A percentile compares a stretch with the other conserved stretches of the same genome.
phyloP scores from a whole-genome alignment of 2,113 vertebrate genomes.

The Bos indicus region DNA sequence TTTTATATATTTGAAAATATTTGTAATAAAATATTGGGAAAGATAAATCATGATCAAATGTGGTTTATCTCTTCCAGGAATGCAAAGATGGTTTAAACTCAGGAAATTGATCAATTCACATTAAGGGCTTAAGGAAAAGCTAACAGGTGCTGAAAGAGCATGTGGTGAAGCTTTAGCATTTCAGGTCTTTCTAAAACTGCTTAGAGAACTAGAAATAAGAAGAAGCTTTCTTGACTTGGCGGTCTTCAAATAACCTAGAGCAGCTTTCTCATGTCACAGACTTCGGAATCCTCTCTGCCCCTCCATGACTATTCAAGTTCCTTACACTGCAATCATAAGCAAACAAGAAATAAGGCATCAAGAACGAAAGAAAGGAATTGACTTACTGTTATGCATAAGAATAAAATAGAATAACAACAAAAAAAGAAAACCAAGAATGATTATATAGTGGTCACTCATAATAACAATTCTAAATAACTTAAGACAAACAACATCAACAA shows the following conservation, averaged over 20 bases:
- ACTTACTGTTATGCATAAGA: neutral
- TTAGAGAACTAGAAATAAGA: neutral
- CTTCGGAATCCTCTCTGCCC: accelerated
- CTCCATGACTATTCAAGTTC: accelerated
- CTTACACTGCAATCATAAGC: accelerated
- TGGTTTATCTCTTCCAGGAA: neutral
- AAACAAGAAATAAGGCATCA: neutral
- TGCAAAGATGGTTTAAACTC: neutral
- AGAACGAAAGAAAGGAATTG: neutral
- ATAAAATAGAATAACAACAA: neutral
- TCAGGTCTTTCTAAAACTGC: neutral
- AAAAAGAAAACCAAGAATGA: neutral
- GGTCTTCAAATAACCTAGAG: neutral
- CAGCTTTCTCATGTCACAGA: accelerated
- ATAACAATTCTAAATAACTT: neutral
- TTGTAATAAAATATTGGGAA: neutral
- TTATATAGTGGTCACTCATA: accelerated
- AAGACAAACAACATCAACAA: neutral
- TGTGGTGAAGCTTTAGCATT: neutral
- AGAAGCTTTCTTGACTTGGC: neutral
- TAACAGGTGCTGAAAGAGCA: accelerated
- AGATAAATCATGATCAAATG: neutral
- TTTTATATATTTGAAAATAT: neutral
- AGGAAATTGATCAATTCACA: neutral
- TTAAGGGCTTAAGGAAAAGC: no score